Conservation (phyloP, 2,797 vertebrate genomes). For the Microctenopoma stevenorrisi region DNA sequence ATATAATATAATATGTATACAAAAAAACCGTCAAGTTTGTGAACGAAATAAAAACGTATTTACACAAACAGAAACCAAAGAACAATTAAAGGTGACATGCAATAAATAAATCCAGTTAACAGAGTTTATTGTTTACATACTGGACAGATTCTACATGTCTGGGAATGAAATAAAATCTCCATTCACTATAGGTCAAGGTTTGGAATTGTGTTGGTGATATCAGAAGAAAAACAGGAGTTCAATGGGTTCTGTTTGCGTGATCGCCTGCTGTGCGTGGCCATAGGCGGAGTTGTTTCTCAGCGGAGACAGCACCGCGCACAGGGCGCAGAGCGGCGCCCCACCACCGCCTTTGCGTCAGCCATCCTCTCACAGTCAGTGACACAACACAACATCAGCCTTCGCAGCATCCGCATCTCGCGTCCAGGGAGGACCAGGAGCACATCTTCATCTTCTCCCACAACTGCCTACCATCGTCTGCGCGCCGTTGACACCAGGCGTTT, state of each 20-base stretch:
- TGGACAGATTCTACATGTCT: too few relatives aligned
- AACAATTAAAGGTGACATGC: too few relatives aligned
- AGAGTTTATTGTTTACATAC: too few relatives aligned
- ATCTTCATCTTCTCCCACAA: conserved; percentile 79
- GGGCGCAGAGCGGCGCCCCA: conserved; percentile 81
- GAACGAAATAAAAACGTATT: too few relatives aligned
- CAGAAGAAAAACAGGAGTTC: conserved; percentile 40
- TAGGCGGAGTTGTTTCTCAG: conserved; percentile 58
- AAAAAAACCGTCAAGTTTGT: too few relatives aligned
- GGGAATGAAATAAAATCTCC: too few relatives aligned
- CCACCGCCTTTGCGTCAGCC: conserved; percentile 74
- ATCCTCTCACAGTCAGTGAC: conserved; percentile 55
- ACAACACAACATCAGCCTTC: conserved; percentile 71
- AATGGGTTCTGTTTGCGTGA: conserved; percentile 36
- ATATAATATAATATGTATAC: too few relatives aligned
- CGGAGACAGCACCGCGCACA: conserved; percentile 59
- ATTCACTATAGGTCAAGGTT: too few relatives aligned
- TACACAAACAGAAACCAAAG: too few relatives aligned
- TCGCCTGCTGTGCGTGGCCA: conserved; percentile 15
- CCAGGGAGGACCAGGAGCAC: conserved; percentile 79
- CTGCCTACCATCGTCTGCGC: conserved; percentile 65
- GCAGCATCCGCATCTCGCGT: conserved; percentile 78
- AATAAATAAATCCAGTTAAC: too few relatives aligned
- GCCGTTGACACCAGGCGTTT: conserved; percentile 61
- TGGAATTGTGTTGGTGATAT: neutral